phyloP scores from a whole-genome alignment of 2,888 invertebrate genomes.

The Tachina grossa region DNA sequence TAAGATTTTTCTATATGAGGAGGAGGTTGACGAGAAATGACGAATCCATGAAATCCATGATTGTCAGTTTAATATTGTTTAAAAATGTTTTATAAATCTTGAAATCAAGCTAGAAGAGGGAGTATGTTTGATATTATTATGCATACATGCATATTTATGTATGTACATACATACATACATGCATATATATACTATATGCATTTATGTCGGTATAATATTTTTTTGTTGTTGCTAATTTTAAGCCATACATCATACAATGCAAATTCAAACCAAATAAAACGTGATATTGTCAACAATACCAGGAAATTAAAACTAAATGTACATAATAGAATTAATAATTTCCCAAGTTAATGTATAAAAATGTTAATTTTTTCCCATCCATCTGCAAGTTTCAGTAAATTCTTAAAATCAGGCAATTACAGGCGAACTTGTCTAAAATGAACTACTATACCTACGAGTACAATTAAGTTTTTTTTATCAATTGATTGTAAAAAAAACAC shows the following conservation, averaged over 20 bases:
- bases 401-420: no score
- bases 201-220: neutral
- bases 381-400: no score
- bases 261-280: slow-evolving; percentile 34
- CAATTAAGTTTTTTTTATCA: no score
- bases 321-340: slow-evolving; percentile 23
- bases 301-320: slow-evolving; percentile 23
- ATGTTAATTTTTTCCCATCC: no score
- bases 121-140: slow-evolving; percentile 3
- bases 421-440: no score
- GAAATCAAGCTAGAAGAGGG: slow-evolving; percentile 31
- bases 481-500: no score
- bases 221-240: slow-evolving; percentile 6
- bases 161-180: no score
- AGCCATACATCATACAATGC: neutral
- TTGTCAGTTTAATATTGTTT: slow-evolving; percentile 53
- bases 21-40: slow-evolving; percentile 50
- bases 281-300: slow-evolving; percentile 49
- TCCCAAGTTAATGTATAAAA: neutral
- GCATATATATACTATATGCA: no score
- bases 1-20: slow-evolving; percentile 20
- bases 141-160: no score
- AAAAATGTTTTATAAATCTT: slow-evolving; percentile 14
- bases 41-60: slow-evolving; percentile 63
- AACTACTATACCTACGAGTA: no score